phyloP scores from a whole-genome alignment of 2,888 invertebrate species.

The Gymnoscelis rufifasciata region DNA sequence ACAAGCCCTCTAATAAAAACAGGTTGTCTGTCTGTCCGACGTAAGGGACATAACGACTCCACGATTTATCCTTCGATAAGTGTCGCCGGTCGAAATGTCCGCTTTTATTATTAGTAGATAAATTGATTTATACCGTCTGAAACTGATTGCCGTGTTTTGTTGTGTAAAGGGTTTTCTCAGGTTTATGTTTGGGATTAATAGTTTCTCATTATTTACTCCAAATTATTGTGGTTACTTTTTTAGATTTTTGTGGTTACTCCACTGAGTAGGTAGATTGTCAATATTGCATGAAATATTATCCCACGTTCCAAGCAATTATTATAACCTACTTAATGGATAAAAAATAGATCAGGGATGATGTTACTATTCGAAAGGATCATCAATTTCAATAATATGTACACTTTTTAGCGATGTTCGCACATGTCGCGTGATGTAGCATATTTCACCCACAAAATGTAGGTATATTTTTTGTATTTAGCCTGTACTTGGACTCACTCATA shows the following conservation, averaged over 20 bases:
- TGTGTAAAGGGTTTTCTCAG: not conserved
- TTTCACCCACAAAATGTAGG: not conserved
- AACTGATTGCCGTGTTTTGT: not conserved
- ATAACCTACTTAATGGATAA: slow-evolving; percentile 20
- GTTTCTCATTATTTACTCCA: too few species aligned
- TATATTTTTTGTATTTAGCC: too few species aligned
- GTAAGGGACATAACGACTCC: not conserved
- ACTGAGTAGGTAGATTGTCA: too few species aligned
- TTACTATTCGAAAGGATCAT: slow-evolving; percentile 25
- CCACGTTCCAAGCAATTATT: not conserved
- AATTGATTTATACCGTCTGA: slow-evolving; percentile 7
- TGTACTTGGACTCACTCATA: too few species aligned
- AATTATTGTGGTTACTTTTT: too few species aligned
- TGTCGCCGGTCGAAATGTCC: slow-evolving; percentile 13
- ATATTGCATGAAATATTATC: not conserved
- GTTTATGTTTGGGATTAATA: too few species aligned
- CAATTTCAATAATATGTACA: slow-evolving; percentile 36
- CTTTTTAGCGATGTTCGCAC: slow-evolving; percentile 30
- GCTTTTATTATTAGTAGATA: slow-evolving; percentile 19
- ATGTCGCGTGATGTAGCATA: slow-evolving; percentile 24
- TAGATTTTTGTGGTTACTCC: too few species aligned
- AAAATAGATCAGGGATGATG: slow-evolving; percentile 24
- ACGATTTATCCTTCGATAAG: slow-evolving; percentile 21
- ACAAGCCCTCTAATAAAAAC: too few species aligned
- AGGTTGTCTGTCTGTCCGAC: not conserved